Evolutionary conservation across 2,113 vertebrate species (phyloP).

Genomic region (Ochotona princeps): DNA sequence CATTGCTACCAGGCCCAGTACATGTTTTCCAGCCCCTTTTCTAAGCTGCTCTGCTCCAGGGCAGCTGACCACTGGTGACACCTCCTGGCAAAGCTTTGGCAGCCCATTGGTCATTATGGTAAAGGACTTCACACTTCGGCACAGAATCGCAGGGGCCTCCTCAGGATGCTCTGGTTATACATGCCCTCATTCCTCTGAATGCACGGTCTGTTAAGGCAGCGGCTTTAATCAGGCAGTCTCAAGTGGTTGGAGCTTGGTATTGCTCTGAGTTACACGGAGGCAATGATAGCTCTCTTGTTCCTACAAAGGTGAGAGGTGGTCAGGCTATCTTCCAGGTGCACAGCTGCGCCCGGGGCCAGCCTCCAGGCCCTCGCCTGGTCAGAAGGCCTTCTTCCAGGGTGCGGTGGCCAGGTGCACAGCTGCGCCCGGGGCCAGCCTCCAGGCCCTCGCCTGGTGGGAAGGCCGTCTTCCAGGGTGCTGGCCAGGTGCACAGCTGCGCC

Average conservation of each 20-base stretch:
- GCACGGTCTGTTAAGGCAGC: background rate
- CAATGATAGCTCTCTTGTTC: background rate
- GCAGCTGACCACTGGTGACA: constrained; percentile 44
- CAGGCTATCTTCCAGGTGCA: background rate
- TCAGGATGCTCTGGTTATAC: background rate
- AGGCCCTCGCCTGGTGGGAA: background rate
- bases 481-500: background rate
- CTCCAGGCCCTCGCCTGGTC: background rate
- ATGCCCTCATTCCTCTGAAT: background rate
- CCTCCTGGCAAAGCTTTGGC: constrained; percentile 21
- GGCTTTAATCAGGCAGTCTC: constrained; percentile 8
- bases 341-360: too few species aligned
- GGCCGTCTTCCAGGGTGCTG: too few species aligned
- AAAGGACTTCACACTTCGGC: background rate
- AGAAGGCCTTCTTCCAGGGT: too few species aligned
- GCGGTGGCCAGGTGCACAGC: too few species aligned
- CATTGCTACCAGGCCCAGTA: background rate
- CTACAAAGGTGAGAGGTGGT: background rate
- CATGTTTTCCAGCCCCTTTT: constrained; percentile 11
- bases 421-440: too few species aligned
- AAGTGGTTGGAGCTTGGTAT: background rate
- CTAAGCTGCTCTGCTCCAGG: constrained; percentile 14
- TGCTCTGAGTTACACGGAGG: background rate
- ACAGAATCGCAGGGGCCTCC: background rate
- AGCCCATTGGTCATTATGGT: background rate